These are phyloP conservation scores for Capricornis sumatraensis DNA, from an alignment of 2,113 vertebrate species.

Conservation along the genomic window DNA sequence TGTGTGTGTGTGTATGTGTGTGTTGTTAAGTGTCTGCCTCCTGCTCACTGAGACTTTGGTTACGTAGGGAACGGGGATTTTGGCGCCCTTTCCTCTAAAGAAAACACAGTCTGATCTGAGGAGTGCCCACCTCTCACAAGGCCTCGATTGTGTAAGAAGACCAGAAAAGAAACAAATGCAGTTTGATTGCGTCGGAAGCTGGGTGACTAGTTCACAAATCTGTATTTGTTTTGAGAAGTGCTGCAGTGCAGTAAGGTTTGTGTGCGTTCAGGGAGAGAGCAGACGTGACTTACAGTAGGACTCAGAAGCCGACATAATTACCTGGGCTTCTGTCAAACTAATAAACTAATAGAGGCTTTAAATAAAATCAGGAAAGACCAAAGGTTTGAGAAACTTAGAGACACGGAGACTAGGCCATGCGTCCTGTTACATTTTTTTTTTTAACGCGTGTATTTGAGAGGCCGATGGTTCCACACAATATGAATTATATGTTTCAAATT, in stretches of 20 bases:
- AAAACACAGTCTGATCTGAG: conserved; percentile 81
- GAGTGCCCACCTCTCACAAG: conserved; percentile 80
- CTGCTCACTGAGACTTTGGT: conserved; percentile 77
- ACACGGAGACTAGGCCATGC: conserved; percentile 70
- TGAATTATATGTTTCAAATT: neutral
- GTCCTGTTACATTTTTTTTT: conserved; percentile 40
- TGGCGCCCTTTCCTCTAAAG: conserved; percentile 82
- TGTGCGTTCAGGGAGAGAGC: conserved; percentile 78
- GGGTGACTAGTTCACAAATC: conserved; percentile 83
- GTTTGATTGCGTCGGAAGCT: conserved; percentile 86
- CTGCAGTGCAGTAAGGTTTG: conserved; percentile 80
- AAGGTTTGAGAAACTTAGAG: conserved; percentile 67
- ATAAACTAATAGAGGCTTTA: conserved; percentile 82
- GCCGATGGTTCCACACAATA: neutral
- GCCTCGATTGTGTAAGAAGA: conserved; percentile 81
- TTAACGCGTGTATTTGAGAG: neutral
- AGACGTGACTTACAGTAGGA: conserved; percentile 63
- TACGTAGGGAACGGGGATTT: conserved; percentile 77
- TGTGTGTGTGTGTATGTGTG: neutral
- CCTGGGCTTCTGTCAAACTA: conserved; percentile 80
- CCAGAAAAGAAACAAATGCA: conserved; percentile 84
- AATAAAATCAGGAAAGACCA: conserved; percentile 78
- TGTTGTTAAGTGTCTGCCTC: conserved; percentile 72
- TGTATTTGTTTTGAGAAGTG: conserved; percentile 87
- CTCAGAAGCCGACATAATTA: conserved; percentile 80